A percentile compares a stretch with the other conserved stretches of the same genome.
Evolutionary conservation across 2,888 invertebrate genomes (phyloP).

Genomic region (Dorcus parallelipipedus): DNA sequence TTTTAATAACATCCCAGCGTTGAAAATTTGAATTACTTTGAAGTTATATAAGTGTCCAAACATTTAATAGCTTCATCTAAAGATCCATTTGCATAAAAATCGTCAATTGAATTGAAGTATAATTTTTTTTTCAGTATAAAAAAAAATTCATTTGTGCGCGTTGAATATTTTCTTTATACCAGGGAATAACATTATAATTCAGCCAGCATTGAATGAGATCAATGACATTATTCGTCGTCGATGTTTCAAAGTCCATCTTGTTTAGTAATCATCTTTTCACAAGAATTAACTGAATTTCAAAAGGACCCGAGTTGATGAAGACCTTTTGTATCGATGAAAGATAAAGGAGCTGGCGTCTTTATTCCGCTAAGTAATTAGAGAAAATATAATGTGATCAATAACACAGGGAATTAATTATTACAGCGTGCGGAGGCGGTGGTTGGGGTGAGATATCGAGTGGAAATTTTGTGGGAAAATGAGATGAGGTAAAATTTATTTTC

Average conservation of each 20-base stretch:
- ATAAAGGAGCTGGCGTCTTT: conserved; percentile 12
- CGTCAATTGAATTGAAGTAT: too few relatives aligned
- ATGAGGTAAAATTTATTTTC: too few relatives aligned
- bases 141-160: too few relatives aligned
- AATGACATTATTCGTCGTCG: conserved; percentile 12
- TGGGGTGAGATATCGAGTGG: too few relatives aligned
- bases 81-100: too few relatives aligned
- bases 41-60: too few relatives aligned
- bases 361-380: conserved; percentile 16
- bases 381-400: conserved; percentile 10
- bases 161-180: too few relatives aligned
- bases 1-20: too few relatives aligned
- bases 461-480: too few relatives aligned
- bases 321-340: conserved; percentile 15
- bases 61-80: too few relatives aligned
- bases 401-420: conserved; percentile 9
- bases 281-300: conserved; percentile 19
- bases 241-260: conserved; percentile 12
- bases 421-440: neutral
- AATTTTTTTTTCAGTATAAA: too few relatives aligned
- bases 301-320: conserved; percentile 17
- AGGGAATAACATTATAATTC: neutral
- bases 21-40: too few relatives aligned
- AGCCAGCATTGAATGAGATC: conserved; percentile 10
- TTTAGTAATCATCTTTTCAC: conserved; percentile 20